Evolutionary conservation across 1,140 invertebrate genomes (phyloP), one percentile per base, ranked within the genome.

Genomic region (Muscidifurax raptorellus): DNA sequence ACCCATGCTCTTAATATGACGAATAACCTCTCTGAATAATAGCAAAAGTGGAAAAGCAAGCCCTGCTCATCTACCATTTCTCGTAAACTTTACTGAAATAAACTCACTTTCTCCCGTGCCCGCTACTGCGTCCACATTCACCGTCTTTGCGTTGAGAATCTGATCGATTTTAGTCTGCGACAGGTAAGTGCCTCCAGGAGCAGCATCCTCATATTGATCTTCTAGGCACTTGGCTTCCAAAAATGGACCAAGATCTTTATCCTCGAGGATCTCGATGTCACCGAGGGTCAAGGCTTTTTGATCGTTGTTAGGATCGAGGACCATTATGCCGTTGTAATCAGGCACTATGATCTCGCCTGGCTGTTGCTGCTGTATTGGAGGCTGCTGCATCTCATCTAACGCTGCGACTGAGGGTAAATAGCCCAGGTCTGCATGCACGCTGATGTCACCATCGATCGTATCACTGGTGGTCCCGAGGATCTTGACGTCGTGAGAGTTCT

Each of bases 401-500:
- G 27, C 74, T 40, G 32, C 10, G 2, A 75, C n/a, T 30, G 82
- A 25, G 10, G 82, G 27, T 9, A 84, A 15, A 52, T 79, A 84
- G 28, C 71, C 47, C n/a, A 83, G 52, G 0, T 83, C 75, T 10
- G 22, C 44, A 10, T 84, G 66, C 1, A 75, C 87, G 87, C 82
- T 88, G 84, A 89, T 91, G 66, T 89, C 89, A 52, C 90, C 87
- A 85, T 91, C 91, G 79, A 93, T 91, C 72, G 90, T 89, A 22
- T 91, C 90, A 75, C 91, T 91, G 72, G 92, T 89, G 32, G 90
- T 88, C 44, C 92, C 91, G 64, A 93, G 88, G 75, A 93, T 91
- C 71, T 91, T 91, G 72, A 93, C 89, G 79, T 93, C 91, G 83
- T 92, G 91, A 18, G 92, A 91, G 88, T 92, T 93, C 86, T 93